Base-by-base conservation (phyloP, 2,113 vertebrate species). In the Myiozetetes cayanensis region DNA sequence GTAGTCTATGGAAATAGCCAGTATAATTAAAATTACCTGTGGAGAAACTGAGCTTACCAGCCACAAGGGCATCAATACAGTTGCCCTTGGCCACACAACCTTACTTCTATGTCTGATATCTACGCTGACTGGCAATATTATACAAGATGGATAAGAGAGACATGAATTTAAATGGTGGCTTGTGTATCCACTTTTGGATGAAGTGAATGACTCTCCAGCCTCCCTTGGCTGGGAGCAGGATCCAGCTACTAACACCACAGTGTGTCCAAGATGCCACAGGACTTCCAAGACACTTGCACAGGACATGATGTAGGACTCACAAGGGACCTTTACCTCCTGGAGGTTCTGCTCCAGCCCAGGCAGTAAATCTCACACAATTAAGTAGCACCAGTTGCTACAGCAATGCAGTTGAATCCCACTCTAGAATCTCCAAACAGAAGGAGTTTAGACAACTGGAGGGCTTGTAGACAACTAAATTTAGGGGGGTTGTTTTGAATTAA, bases 241-340 rank as follows among this genome's bases (percentile, higher is more conserved):
- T 59, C 14, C 37, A 87, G 33, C 12, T 80, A 28, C 27, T 28
- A 55, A 44, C 9, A 50, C 23, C 19, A 89, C 58, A 33, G 56
- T 27, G 16, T 18, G 27, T 47, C 37, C 47, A 59, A 35, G 30
- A 30, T 47, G 41, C 22, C 85, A 49, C 43, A 39, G 65, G 65
- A 66, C 6, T 61, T 62, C 28, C 0, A 0, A 89, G 39, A 58
- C 11, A 9, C 9, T 65, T 70, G 35, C 44, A 65, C 4, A 62
- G 37, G 12, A 39, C 16, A 21, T 18, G 33, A 18, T 9, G 8
- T 11, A 74, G n/a, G 61, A 52, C 23, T 44, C 41, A 41, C 2
- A 61, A 61, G 23, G n/a, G 33, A 47, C 14, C 35, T 61, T 74
- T 37, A 39, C 27, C 25, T 62, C 8, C 37, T 33, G 30, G 15